These are phyloP conservation scores for Tilapia sparmanii DNA, from an alignment of 2,113 vertebrate species.

Conservation along the genomic window DNA sequence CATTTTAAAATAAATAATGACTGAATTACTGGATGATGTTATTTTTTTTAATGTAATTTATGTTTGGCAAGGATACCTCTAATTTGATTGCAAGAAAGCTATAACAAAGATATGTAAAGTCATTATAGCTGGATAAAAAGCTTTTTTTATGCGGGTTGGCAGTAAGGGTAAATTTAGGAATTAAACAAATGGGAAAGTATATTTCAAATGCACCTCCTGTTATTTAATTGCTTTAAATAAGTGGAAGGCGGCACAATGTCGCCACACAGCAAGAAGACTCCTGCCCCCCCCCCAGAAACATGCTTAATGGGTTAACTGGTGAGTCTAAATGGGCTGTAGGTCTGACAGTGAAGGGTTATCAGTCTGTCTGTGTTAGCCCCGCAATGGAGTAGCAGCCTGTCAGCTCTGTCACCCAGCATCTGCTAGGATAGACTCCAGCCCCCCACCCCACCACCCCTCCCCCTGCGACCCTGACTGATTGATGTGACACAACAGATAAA, in stretches of 20 bases:
- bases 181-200: background rate
- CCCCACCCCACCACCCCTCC: background rate
- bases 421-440: background rate
- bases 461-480: background rate
- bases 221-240: background rate
- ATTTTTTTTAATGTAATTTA: background rate
- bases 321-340: background rate
- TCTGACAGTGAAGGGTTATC: background rate
- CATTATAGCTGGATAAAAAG: background rate
- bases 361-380: background rate
- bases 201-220: rapidly evolving
- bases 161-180: background rate
- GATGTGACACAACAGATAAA: background rate
- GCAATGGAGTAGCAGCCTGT: background rate
- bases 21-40: background rate
- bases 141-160: background rate
- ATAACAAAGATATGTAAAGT: background rate
- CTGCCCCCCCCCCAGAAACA: background rate
- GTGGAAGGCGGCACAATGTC: background rate
- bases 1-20: background rate
- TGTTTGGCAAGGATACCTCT: background rate
- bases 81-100: background rate
- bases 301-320: background rate
- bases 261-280: background rate
- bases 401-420: background rate